A percentile compares a stretch with the other conserved stretches of the same genome.
Conservation (phyloP, 1,140 invertebrate species). For the Drosophila oshimai region DNA sequence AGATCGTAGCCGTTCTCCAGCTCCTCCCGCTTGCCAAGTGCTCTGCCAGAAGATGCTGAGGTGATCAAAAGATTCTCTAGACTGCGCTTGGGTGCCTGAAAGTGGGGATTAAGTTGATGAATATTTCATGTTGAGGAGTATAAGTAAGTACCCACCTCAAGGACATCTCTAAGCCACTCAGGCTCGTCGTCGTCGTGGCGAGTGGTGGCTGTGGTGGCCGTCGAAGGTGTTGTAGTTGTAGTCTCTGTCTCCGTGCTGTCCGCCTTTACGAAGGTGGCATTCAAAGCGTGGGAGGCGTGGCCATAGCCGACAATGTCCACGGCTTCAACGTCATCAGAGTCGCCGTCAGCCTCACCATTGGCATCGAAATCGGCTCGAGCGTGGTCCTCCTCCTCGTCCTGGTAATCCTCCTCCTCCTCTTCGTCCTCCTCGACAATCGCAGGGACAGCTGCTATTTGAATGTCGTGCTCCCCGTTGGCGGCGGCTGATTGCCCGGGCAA, state of each 20-base stretch:
- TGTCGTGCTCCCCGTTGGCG: constrained; percentile 44
- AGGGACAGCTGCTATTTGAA: constrained; percentile 49
- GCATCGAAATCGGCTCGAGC: constrained; percentile 49
- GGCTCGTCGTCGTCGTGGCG: constrained; percentile 83
- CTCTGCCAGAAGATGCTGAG: constrained; percentile 7
- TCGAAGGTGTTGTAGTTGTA: constrained; percentile 63
- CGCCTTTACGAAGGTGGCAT: constrained; percentile 62
- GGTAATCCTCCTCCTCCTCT: constrained; percentile 9
- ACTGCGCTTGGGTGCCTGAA: constrained; percentile 82
- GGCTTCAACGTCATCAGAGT: constrained; percentile 71
- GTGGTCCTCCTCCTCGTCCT: constrained; percentile 39
- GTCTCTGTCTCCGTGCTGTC: constrained; percentile 69
- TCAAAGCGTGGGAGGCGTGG: constrained; percentile 38
- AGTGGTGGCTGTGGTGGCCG: constrained; percentile 74
- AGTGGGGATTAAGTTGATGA: background rate
- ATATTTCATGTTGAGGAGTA: too few relatives aligned
- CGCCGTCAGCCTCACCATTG: constrained; percentile 49
- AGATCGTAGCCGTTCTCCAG: constrained; percentile 45
- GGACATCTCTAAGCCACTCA: constrained; percentile 85
- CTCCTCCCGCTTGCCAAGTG: constrained; percentile 36
- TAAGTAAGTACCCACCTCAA: constrained; percentile 82
- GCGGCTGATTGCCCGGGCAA: constrained; percentile 24
- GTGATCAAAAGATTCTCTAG: constrained; percentile 76
- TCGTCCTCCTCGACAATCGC: constrained; percentile 39
- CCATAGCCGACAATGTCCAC: constrained; percentile 73